Conservation (phyloP, 2,888 invertebrate genomes). For the Cephus nigrinus region DNA sequence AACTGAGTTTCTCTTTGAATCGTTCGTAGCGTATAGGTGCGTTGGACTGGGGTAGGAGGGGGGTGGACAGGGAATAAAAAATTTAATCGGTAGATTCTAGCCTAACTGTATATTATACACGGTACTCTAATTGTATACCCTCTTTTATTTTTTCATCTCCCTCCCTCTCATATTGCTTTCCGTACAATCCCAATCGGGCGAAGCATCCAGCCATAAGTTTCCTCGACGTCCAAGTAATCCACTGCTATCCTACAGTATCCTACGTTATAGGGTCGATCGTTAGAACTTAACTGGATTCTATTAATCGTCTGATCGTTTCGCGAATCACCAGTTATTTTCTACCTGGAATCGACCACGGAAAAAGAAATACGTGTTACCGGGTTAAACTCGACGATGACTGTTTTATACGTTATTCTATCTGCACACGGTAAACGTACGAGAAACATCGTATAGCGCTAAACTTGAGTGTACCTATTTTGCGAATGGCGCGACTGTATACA, state of each 20-base stretch:
- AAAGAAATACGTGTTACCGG: background rate
- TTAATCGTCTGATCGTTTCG: conserved; percentile 50
- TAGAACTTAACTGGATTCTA: conserved; percentile 42
- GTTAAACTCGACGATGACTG: background rate
- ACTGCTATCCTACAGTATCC: background rate
- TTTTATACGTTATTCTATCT: background rate
- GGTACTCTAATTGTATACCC: background rate
- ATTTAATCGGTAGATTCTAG: background rate
- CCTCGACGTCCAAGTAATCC: background rate
- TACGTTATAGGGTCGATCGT: background rate
- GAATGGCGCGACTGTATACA: background rate
- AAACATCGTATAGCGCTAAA: background rate
- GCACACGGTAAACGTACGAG: background rate
- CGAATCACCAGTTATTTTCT: conserved; percentile 37
- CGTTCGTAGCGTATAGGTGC: background rate
- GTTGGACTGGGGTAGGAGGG: too few species aligned
- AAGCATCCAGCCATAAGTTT: background rate
- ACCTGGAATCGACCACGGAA: background rate
- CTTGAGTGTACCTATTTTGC: background rate
- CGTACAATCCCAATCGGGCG: background rate
- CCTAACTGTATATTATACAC: background rate
- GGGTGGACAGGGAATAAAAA: background rate
- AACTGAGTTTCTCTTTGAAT: background rate
- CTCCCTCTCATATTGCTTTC: background rate
- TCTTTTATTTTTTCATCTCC: background rate